Percentiles rank a stretch among this genome's conserved stretches.
These are phyloP conservation scores for Platysteira castanea DNA, from an alignment of 2,113 vertebrate genomes.

Conservation along the genomic window DNA sequence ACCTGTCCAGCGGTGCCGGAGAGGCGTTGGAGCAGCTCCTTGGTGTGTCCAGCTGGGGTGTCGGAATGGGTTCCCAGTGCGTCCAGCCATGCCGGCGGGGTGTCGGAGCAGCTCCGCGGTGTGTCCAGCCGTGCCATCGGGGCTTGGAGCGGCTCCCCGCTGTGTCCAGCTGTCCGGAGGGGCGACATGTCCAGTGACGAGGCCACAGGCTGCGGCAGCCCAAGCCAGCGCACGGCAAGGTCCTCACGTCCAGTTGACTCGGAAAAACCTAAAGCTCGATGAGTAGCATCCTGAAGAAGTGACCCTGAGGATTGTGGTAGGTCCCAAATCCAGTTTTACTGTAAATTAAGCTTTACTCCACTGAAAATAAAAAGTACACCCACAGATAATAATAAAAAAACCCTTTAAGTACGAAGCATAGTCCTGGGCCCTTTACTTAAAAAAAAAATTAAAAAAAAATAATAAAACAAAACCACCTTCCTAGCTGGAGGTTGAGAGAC, in stretches of 20 bases:
- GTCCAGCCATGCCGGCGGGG: neutral
- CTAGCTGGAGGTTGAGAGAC: conserved; percentile 3
- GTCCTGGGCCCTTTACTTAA: conserved; percentile 39
- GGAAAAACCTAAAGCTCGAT: conserved; percentile 47
- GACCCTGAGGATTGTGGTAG: conserved; percentile 71
- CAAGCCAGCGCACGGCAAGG: neutral
- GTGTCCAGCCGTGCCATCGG: neutral
- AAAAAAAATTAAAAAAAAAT: neutral
- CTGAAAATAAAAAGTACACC: conserved; percentile 43
- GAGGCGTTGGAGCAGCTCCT: neutral
- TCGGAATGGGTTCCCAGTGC: neutral
- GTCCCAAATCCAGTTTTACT: conserved; percentile 71
- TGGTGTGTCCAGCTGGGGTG: neutral
- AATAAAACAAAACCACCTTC: neutral
- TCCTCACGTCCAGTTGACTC: conserved; percentile 64
- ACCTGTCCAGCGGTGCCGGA: neutral
- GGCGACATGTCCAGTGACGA: conserved; percentile 38
- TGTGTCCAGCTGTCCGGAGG: neutral
- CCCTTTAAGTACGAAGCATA: conserved; percentile 2
- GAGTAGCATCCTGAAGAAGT: conserved; percentile 60
- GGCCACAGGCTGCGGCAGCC: conserved; percentile 6
- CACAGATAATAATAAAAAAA: neutral
- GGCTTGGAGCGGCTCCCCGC: neutral
- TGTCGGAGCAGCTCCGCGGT: accelerated
- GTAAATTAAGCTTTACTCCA: conserved; percentile 54